Evolutionary conservation across 1,140 invertebrate genomes (phyloP), one percentile per base, ranked within the genome.

Genomic region (Drosophila melanogaster): DNA sequence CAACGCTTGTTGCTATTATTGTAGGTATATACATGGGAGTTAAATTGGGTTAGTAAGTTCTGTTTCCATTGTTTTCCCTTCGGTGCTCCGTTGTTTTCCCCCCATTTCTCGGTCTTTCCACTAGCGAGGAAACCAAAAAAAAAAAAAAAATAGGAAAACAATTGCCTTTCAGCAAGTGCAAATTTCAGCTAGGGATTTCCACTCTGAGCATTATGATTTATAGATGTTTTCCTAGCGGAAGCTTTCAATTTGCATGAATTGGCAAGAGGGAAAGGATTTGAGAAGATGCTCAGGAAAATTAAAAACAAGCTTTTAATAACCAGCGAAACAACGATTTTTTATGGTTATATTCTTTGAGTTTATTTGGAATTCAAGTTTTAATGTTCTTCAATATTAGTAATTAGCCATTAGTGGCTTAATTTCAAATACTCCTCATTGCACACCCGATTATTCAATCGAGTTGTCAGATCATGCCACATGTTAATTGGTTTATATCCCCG

Each of bases 41-140:
- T 62, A 76, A 83, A 84, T 83, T 83, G 81, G 80, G 80, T 83
- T 79, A 83, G 81, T 84, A 71, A 83, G 62, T 79, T 79, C 76
- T 72, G 44, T 76, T 84, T 78, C 83, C 33, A 71, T 79, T 83
- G 76, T 84, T 83, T 83, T 66, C 56, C 46, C 75, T 26, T 66
- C 41, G 24, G 47, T 37, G 4, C 5, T 24, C 17, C 12, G 7
- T 17, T 40, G 22, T 47, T 56, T 69, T 64, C 37, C 75, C 75
- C 19, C 14, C 33, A 8, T 40, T 54, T 19, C 40, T 24, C 66
- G 47, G 24, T 35, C 66, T 33, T 56, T 54, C 14, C 47, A 10
- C 55, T 38, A 41, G 38, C 26, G 26, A 22, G 62, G 17, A 50
- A 49, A 43, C 51, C 24, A 40, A 56, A n/a, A 46, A 62, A 55